Percentiles rank a stretch among this genome's conserved stretches.
Evolutionary conservation across 2,113 vertebrate species (phyloP).

Genomic region (Argyrosomus japonicus): DNA sequence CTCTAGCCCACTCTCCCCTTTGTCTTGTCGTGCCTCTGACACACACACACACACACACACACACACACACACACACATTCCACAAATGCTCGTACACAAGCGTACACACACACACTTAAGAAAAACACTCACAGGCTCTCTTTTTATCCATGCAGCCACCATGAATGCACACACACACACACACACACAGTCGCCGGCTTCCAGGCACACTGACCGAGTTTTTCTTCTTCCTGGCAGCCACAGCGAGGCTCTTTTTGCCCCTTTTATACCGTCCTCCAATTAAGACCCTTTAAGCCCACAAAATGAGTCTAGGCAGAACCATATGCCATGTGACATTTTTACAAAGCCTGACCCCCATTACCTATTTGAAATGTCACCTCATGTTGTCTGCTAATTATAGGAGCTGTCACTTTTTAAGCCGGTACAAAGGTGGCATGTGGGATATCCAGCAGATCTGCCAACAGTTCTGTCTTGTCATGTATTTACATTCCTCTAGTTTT

Average conservation of each 20-base stretch:
- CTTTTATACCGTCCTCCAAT: constrained; percentile 44
- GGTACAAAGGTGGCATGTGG: constrained; percentile 25
- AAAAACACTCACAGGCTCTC: constrained; percentile 12
- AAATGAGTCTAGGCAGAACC: constrained; percentile 26
- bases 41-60: constrained; percentile 48
- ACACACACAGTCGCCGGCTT: constrained; percentile 38
- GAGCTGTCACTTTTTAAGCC: constrained; percentile 16
- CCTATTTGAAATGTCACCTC: constrained; percentile 40
- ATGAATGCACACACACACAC: constrained; percentile 22
- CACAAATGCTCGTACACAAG: constrained; percentile 43
- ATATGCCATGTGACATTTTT: constrained; percentile 28
- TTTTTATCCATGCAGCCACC: constrained; percentile 12
- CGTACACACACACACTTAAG: constrained; percentile 25
- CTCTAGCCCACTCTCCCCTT: constrained; percentile 55
- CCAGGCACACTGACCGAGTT: constrained; percentile 76
- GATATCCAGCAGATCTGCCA: constrained; percentile 2
- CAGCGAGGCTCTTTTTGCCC: constrained; percentile 15
- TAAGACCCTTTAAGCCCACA: constrained; percentile 35
- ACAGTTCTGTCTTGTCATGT: constrained; percentile 11
- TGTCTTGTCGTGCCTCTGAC: constrained; percentile 43
- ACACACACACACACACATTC: constrained; percentile 57
- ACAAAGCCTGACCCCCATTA: constrained; percentile 50
- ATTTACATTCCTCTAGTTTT: constrained; percentile 27
- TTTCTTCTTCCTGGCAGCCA: constrained; percentile 52
- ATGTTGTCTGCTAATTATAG: constrained; percentile 40